These are phyloP conservation scores for Callionymus lyra DNA, from an alignment of 2,113 vertebrate genomes.

Conservation along the genomic window DNA sequence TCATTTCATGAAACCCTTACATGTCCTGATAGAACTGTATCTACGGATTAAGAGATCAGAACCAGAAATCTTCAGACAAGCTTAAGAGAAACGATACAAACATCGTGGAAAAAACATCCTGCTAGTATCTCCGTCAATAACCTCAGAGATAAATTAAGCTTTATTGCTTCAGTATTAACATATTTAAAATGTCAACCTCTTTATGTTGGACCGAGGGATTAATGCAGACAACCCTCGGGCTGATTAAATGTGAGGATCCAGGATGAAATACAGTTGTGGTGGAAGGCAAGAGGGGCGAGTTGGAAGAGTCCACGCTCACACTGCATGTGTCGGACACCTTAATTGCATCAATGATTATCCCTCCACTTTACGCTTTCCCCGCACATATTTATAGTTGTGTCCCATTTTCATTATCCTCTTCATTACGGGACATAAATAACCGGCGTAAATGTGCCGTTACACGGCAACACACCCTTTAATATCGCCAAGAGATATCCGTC, in stretches of 20 bases:
- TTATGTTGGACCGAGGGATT: constrained; percentile 37
- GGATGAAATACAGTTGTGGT: constrained; percentile 46
- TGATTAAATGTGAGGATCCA: constrained; percentile 55
- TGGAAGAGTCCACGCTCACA: constrained; percentile 36
- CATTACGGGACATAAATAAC: constrained; percentile 74
- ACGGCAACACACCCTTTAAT: constrained; percentile 55
- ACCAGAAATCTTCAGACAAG: background rate
- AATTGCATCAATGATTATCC: constrained; percentile 70
- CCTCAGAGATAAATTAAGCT: constrained; percentile 25
- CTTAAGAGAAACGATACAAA: constrained; percentile 24
- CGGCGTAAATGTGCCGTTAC: constrained; percentile 63
- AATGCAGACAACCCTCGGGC: constrained; percentile 23
- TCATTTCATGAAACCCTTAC: constrained; percentile 35
- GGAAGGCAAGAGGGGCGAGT: constrained; percentile 34
- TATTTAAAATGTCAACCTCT: constrained; percentile 48
- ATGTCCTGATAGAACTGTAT: constrained; percentile 20
- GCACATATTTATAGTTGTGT: constrained; percentile 73
- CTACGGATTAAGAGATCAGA: constrained; percentile 22
- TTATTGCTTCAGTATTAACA: constrained; percentile 49
- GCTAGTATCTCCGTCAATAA: constrained; percentile 35
- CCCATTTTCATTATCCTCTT: constrained; percentile 77
- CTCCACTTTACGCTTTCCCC: constrained; percentile 49
- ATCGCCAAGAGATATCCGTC: constrained; percentile 67
- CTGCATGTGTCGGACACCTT: constrained; percentile 59
- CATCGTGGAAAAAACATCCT: constrained; percentile 9